Conservation (phyloP, 2,797 vertebrate genomes). For the Rhinophrynus dorsalis region DNA sequence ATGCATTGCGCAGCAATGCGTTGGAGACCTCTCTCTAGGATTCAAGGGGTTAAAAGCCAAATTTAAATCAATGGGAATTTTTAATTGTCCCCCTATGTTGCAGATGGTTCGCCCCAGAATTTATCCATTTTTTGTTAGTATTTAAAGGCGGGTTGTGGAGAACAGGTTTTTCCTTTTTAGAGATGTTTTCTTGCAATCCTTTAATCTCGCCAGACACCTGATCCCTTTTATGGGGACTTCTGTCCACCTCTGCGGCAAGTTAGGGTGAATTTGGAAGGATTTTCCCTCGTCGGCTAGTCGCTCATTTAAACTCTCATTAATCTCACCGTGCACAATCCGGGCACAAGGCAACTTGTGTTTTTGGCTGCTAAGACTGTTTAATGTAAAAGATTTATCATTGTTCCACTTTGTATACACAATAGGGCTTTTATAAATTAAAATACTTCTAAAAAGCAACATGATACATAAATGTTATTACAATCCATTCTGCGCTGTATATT, state of each 20-base stretch:
- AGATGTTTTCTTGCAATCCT: not conserved
- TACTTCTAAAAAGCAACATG: constrained; percentile 57
- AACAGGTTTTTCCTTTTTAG: too few relatives aligned
- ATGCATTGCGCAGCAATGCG: too few relatives aligned
- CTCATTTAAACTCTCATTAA: constrained; percentile 11
- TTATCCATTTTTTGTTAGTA: too few relatives aligned
- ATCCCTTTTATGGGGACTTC: constrained; percentile 13
- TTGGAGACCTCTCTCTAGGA: too few relatives aligned
- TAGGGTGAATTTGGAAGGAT: not conserved
- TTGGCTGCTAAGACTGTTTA: constrained; percentile 14
- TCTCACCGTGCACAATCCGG: not conserved
- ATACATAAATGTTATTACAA: constrained; percentile 67
- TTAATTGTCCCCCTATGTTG: too few relatives aligned
- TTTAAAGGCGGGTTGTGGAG: too few relatives aligned
- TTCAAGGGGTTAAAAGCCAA: too few relatives aligned
- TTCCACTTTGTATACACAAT: constrained; percentile 57
- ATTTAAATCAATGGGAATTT: too few relatives aligned
- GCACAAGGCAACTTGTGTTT: constrained; percentile 1
- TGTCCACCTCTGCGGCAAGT: not conserved
- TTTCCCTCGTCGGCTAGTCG: not conserved
- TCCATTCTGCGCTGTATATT: constrained; percentile 55
- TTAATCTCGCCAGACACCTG: constrained; percentile 5
- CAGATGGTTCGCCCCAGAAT: too few relatives aligned
- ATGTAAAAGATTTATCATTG: constrained; percentile 31
- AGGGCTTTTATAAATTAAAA: constrained; percentile 64